phyloP scores from a whole-genome alignment of 2,113 vertebrate genomes.

The Solea solea region DNA sequence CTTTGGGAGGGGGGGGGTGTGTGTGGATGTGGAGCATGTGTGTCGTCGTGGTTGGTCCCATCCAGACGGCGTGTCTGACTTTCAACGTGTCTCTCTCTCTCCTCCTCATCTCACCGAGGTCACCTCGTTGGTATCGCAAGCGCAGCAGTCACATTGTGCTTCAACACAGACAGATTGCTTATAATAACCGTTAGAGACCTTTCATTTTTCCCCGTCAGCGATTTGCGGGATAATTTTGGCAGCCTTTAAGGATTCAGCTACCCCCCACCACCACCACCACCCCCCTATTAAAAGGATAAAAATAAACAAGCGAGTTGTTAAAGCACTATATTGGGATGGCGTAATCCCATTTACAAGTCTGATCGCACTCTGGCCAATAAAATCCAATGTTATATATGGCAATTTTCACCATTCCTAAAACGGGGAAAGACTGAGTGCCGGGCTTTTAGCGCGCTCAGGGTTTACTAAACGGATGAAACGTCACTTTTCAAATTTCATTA shows the following conservation, averaged over 20 bases:
- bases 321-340: conserved; percentile 82
- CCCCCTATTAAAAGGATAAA: conserved; percentile 85
- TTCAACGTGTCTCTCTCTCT: conserved; percentile 66
- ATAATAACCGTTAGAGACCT: conserved; percentile 85
- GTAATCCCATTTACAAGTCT: conserved; percentile 86
- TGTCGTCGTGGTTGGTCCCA: conserved; percentile 68
- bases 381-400: conserved; percentile 78
- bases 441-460: conserved; percentile 72
- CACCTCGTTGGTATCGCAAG: conserved; percentile 82
- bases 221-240: conserved; percentile 85
- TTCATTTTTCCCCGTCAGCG: conserved; percentile 87
- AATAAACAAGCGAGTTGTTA: conserved; percentile 84
- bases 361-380: conserved; percentile 75
- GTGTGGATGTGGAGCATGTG: conserved; percentile 12
- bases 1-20: conserved; percentile 17
- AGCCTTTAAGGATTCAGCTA: conserved; percentile 80
- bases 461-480: conserved; percentile 81
- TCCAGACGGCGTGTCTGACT: conserved; percentile 77
- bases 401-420: conserved; percentile 84
- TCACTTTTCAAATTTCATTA: conserved; percentile 81
- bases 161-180: conserved; percentile 84
- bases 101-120: conserved; percentile 61
- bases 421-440: conserved; percentile 71
- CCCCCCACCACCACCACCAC: too few relatives aligned
- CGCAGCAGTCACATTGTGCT: conserved; percentile 85